Evolutionary conservation across 2,888 invertebrate species (phyloP).

Genomic region (Lasioglossum leucozonium): DNA sequence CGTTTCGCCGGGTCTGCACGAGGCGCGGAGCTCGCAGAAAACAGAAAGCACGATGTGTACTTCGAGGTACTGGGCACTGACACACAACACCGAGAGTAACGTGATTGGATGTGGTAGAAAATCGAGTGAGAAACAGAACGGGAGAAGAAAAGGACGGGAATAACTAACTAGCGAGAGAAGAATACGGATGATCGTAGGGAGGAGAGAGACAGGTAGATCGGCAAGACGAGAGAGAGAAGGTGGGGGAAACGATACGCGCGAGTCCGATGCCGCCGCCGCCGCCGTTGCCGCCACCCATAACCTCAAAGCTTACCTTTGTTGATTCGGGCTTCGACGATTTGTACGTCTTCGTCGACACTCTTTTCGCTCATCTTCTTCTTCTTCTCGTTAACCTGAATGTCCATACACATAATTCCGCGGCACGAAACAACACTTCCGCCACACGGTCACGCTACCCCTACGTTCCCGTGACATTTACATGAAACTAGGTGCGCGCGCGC

Average conservation of each 20-base stretch:
- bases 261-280: conserved; percentile 57
- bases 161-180: conserved; percentile 15
- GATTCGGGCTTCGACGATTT: conserved; percentile 81
- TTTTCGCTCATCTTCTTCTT: conserved; percentile 82
- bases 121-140: conserved; percentile 41
- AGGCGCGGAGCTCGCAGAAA: conserved; percentile 51
- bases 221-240: conserved; percentile 4
- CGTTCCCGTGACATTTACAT: conserved; percentile 80
- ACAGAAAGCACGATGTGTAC: conserved; percentile 37
- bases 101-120: conserved; percentile 46
- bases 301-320: conserved; percentile 79
- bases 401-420: conserved; percentile 83
- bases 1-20: conserved; percentile 65
- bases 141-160: conserved; percentile 37
- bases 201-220: conserved; percentile 27
- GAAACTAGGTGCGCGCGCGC: conserved; percentile 57
- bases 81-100: conserved; percentile 32
- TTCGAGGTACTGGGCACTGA: conserved; percentile 25
- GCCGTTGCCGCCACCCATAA: conserved; percentile 69
- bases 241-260: conserved; percentile 51
- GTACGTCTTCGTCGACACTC: conserved; percentile 81
- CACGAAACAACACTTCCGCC: conserved; percentile 73
- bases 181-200: conserved; percentile 10
- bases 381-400: conserved; percentile 82
- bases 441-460: conserved; percentile 71